phyloP scores from a whole-genome alignment of 2,888 invertebrate genomes.

The Prosopocoilus inquinatus region DNA sequence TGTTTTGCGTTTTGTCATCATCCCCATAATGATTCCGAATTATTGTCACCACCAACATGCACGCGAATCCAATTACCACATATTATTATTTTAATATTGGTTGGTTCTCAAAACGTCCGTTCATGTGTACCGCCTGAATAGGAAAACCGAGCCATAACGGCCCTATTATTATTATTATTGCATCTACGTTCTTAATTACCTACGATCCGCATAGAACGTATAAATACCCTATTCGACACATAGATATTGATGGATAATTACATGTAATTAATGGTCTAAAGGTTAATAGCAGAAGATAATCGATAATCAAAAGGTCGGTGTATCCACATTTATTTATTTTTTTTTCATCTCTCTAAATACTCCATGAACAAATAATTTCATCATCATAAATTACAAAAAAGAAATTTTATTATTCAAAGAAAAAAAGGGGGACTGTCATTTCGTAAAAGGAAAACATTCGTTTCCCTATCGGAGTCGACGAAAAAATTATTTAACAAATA shows the following conservation, averaged over 20 bases:
- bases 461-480: too few species aligned
- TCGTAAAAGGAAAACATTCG: too few species aligned
- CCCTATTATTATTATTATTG: background rate
- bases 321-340: slow-evolving; percentile 20
- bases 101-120: background rate
- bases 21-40: background rate
- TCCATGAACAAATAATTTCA: too few species aligned
- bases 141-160: background rate
- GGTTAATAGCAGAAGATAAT: slow-evolving; percentile 21
- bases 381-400: too few species aligned
- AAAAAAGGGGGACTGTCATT: too few species aligned
- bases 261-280: slow-evolving; percentile 21
- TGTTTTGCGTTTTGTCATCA: background rate
- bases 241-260: slow-evolving; percentile 15
- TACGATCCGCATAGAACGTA: background rate
- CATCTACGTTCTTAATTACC: background rate
- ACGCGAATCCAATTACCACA: background rate
- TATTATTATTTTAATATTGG: slow-evolving; percentile 3
- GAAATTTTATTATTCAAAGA: too few species aligned
- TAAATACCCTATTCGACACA: slow-evolving; percentile 2
- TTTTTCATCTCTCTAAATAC: too few species aligned
- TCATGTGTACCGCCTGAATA: background rate
- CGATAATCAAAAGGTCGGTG: slow-evolving; percentile 20
- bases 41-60: background rate
- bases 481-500: too few species aligned